Evolutionary conservation across 2,113 vertebrate genomes (phyloP).

Genomic region (Plecotus auritus): DNA sequence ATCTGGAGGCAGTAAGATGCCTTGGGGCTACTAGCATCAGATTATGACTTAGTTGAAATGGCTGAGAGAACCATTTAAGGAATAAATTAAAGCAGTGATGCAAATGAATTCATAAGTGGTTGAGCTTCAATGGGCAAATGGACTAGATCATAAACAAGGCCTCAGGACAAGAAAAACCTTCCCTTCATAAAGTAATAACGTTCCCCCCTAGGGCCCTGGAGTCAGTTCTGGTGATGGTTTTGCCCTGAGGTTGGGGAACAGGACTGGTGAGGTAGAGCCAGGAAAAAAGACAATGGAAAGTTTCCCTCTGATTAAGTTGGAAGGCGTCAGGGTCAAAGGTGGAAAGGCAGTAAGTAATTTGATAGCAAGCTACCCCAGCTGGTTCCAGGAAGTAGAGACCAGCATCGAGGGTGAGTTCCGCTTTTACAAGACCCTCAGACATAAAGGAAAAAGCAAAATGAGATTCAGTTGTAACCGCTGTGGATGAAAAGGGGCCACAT

Average conservation of each 20-base stretch:
- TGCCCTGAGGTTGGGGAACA: neutral
- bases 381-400: neutral
- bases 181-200: neutral
- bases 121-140: neutral
- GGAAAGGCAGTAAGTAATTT: neutral
- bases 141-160: neutral
- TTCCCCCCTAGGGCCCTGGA: neutral
- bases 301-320: neutral
- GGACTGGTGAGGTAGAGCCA: neutral
- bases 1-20: neutral
- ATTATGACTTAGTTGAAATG: neutral
- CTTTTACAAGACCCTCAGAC: slow-evolving; percentile 17
- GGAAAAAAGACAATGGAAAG: neutral
- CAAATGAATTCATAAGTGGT: neutral
- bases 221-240: neutral
- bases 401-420: neutral
- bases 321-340: neutral
- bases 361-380: neutral
- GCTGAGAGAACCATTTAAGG: neutral
- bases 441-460: slow-evolving; percentile 17
- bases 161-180: neutral
- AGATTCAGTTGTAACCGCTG: neutral
- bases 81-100: neutral
- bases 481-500: too few relatives aligned
- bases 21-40: neutral